Base-by-base conservation (phyloP, 2,888 invertebrate species). In the Drosophila eohydei region DNA sequence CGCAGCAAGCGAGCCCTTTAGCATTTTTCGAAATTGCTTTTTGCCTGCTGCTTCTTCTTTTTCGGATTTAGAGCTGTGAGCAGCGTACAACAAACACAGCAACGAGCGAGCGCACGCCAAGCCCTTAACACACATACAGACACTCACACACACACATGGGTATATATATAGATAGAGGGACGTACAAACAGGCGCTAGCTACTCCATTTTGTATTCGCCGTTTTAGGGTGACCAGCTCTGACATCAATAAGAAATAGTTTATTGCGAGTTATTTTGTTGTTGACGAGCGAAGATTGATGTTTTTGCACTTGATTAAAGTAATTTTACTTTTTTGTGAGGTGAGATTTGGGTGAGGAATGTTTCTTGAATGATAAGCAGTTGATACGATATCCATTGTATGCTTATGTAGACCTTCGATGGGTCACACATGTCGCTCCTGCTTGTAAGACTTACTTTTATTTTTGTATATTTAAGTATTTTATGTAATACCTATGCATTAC, bases 161-260 rank as follows among this genome's bases (percentile, higher is more conserved):
- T 21, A 4, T 4, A 16, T 32, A 3, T 16, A 57, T 26, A 34
- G 48, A 8, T 32, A 50, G 64, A 64, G 64, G 64, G 64, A 51
- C 64, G 65, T 30, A 40, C 28, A 36, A 21, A 21, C 52, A 62
- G 41, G 50, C 63, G 60, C 50, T 57, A 72, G 78, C 75, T 71
- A 89, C 84, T 84, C 84, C 84, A 84, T 84, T 84, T 84, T 84
- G 84, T 87, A 80, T 71, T 66, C 68, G 54, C 21, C 44, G 57
- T 57, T 74, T 81, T 80, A 89, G 89, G 80, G 84, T 84, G 84
- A 87, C 84, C 89, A 84, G 80, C 71, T 64, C 64, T 71, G 71
- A 44, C 65, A 61, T 78, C 63, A 76, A 68, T 40, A 64, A 64
- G 41, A 48, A 32, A 28, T 46, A 21, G 40, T 58, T 43, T 38